Evolutionary conservation across 2,797 vertebrate genomes (phyloP), one percentile per base, ranked within the genome.

Genomic region (Clarias pachynema): DNA sequence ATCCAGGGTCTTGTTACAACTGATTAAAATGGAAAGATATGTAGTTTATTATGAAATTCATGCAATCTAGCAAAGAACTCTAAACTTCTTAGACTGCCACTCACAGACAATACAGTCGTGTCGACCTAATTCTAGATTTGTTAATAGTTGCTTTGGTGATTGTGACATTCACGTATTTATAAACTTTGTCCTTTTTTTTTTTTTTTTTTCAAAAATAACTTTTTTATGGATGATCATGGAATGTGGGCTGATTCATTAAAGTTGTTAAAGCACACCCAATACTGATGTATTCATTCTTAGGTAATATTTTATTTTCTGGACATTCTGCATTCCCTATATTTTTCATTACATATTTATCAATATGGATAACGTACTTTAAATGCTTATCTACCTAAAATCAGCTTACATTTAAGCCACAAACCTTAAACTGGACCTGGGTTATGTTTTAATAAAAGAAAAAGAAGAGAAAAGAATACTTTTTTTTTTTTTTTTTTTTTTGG

Each of bases 161-260:
- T 26, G 24, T 44, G 18, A 59, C 37, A 31, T 69, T 81, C 34
- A 37, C 62, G 29, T 81, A 31, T 75, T 83, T 40, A 18, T 75
- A 16, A 74, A 37, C 37, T 59, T 84, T 79, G 8, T 18, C 44
- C 53, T 66, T 34, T 80, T 44, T 10, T 34, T n/a, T 7, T 85
- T 80, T 83, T 84, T 60, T 24, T 22, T 62, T 8, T 59, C 57
- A 12, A 53, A 12, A 53, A 53, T 18, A 53, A 49, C 59, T 37
- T 65, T 88, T 85, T 81, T 86, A 82, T n/a, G 34, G 56, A 59
- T 26, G 40, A 79, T 86, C n/a, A 37, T 85, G 37, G 66, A 79
- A 62, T 84, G 34, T 78, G 62, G 22, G 31, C n/a, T 15, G 62
- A 69, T 82, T 89, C 63, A 91, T 89, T 89, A 89, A 90, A 91